Evolutionary conservation across 2,113 vertebrate species (phyloP).

Genomic region (Gila orcuttii): DNA sequence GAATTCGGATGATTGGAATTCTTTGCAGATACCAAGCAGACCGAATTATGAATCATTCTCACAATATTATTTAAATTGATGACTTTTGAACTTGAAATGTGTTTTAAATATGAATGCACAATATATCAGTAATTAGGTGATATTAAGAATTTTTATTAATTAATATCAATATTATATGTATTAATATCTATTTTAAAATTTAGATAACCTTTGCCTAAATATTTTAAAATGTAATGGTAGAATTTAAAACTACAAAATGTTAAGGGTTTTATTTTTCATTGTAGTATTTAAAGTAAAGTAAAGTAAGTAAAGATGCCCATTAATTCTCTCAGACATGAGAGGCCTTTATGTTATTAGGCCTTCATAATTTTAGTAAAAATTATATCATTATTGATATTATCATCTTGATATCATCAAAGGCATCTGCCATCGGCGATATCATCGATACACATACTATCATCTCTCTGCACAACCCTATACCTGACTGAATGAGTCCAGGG

Average conservation of each 20-base stretch:
- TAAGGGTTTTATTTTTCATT: neutral
- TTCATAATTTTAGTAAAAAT: too few relatives aligned
- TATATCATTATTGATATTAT: too few relatives aligned
- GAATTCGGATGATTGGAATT: neutral
- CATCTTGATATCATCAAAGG: too few relatives aligned
- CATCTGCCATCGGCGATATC: too few relatives aligned
- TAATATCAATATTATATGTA: neutral
- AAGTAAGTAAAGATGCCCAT: neutral
- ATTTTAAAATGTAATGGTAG: neutral
- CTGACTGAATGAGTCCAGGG: slow-evolving; percentile 96
- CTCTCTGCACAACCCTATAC: slow-evolving; percentile 64
- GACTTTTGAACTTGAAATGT: neutral
- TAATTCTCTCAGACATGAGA: too few relatives aligned
- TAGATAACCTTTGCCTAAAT: neutral
- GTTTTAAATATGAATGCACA: neutral
- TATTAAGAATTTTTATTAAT: neutral
- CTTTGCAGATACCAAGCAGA: neutral
- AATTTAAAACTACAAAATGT: neutral
- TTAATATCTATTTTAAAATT: neutral
- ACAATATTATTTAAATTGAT: neutral
- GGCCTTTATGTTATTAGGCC: too few relatives aligned
- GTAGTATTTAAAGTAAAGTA: neutral
- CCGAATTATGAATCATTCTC: neutral
- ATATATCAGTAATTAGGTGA: neutral
- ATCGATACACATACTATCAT: too few relatives aligned